Base-by-base conservation (phyloP, 2,113 vertebrate genomes). In the Eublepharis macularius region DNA sequence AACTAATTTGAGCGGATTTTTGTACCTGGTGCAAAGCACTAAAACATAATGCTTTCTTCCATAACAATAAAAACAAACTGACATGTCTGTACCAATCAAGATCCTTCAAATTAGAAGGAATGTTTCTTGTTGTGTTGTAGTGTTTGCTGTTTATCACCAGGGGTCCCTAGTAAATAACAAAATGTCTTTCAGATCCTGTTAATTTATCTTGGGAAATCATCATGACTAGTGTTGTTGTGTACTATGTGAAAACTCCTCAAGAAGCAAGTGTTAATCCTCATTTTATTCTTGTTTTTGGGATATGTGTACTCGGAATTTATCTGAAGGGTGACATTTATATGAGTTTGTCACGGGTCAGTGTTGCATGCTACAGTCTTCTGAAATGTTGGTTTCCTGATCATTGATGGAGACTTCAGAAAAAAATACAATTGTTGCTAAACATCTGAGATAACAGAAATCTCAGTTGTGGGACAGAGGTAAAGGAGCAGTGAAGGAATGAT, bases 91-190 rank as follows among this genome's bases (percentile, higher is more conserved):
- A 66, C 34, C 66, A 41, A 39, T 87, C 29, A 34, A 17, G 74
- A 85, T 45, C 49, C 51, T 41, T 90, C 81, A 45, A 86, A 78
- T 79, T 76, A 93, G 90, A 75, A 26, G 57, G 78, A 87, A 83
- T 89, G 65, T 90, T 43, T 54, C 39, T 80, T 73, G 16, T 79
- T 19, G 39, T 17, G 73, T 73, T 36, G 43, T 79, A 45, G 34
- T 80, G 11, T 72, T 39, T 54, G 24, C 36, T 32, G 2, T 43
- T 60, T 89, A 32, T 65, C 91, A 86, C 49, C 26, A 1, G 43
- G 54, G 76, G 54, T 45, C 49, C 88, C 88, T 45, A 88, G 68
- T 86, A 63, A 74, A 91, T 83, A 76, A 45, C 6, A 11, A 68
- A 9, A 14, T 43, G 6, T 4, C 13, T n/a, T 21, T 47, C 39